These are phyloP conservation scores for Fragum sueziense DNA, from an alignment of 2,888 invertebrate genomes.

Conservation along the genomic window DNA sequence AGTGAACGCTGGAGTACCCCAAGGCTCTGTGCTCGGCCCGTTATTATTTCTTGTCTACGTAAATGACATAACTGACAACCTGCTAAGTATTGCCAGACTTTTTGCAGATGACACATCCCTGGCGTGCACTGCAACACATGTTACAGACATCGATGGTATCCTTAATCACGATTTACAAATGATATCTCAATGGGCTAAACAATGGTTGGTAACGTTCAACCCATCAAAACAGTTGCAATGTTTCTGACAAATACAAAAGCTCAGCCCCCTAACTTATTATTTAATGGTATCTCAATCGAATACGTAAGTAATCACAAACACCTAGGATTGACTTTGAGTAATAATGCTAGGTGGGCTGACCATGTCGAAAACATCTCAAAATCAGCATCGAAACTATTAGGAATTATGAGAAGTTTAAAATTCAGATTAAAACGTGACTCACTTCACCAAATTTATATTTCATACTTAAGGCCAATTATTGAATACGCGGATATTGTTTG, in stretches of 20 bases:
- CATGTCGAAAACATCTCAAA: too few relatives aligned
- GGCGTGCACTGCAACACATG: slow-evolving; percentile 16
- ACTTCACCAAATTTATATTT: too few relatives aligned
- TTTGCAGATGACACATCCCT: slow-evolving; percentile 46
- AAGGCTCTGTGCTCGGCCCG: slow-evolving; percentile 38
- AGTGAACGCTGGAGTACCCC: slow-evolving; percentile 20
- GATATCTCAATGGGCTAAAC: slow-evolving; percentile 25
- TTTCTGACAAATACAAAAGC: not conserved
- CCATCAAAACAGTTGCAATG: slow-evolving; percentile 29
- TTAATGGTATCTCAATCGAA: slow-evolving; percentile 12
- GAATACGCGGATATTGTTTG: too few relatives aligned
- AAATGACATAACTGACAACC: slow-evolving; percentile 36
- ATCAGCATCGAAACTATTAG: too few relatives aligned
- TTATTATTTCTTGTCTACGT: slow-evolving; percentile 34
- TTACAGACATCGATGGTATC: slow-evolving; percentile 4
- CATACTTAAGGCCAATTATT: too few relatives aligned
- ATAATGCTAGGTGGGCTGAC: too few relatives aligned
- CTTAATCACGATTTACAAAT: slow-evolving; percentile 28
- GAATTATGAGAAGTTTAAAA: too few relatives aligned
- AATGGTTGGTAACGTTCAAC: slow-evolving; percentile 37
- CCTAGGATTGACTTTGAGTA: too few relatives aligned
- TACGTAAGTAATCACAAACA: too few relatives aligned
- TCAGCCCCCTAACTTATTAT: not conserved
- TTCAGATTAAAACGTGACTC: too few relatives aligned
- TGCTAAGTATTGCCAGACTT: slow-evolving; percentile 27